Evolutionary conservation across 2,113 vertebrate genomes (phyloP).

Genomic region (Nothoprocta pentlandii): DNA sequence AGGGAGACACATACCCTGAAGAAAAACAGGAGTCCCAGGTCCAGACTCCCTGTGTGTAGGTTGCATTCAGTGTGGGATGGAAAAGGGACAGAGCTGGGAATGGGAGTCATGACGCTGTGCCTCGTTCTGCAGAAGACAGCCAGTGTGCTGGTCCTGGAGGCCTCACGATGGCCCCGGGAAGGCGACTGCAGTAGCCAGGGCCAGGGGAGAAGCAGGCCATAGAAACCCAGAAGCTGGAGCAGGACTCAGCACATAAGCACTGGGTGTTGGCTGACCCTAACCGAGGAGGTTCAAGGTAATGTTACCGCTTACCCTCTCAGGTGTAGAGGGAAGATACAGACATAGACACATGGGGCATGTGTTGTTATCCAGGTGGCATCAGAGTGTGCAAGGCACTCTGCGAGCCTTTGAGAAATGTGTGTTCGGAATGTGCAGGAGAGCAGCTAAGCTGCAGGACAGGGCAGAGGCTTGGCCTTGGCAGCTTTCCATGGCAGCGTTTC

Average conservation of each 20-base stretch:
- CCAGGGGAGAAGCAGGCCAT: neutral
- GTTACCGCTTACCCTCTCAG: neutral
- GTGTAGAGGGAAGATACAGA: accelerated
- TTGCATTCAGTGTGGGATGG: neutral
- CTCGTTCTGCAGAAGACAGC: neutral
- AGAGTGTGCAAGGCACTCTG: neutral
- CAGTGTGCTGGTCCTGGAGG: neutral
- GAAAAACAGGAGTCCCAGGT: neutral
- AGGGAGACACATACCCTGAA: neutral
- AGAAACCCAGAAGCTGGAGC: neutral
- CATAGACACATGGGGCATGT: neutral
- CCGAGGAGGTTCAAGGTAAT: accelerated
- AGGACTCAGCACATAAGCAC: accelerated
- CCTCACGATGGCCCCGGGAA: accelerated
- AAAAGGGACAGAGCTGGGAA: neutral
- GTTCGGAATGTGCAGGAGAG: neutral
- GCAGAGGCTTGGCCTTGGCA: neutral
- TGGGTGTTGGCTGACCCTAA: accelerated
- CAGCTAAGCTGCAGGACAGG: neutral
- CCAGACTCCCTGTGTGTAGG: neutral
- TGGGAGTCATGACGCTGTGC: neutral
- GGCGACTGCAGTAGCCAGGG: neutral
- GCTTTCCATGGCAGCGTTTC: neutral
- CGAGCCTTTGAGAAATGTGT: accelerated
- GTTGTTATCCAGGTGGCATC: neutral